phyloP scores from a whole-genome alignment of 2,888 invertebrate genomes.

The Trichogramma evanescens region DNA sequence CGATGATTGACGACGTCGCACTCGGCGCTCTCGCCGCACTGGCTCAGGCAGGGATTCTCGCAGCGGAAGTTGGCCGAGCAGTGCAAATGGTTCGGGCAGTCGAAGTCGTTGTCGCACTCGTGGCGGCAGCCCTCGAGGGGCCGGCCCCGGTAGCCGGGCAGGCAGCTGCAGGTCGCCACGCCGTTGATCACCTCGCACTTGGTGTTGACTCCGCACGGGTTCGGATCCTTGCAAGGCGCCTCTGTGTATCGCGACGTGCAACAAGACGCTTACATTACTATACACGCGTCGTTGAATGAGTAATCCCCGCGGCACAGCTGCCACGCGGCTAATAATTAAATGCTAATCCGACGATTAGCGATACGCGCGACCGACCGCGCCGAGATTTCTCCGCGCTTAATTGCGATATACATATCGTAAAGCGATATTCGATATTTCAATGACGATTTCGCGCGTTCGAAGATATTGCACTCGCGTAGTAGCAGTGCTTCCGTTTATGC shows the following conservation, averaged over 20 bases:
- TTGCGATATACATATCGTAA: not conserved
- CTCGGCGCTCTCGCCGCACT: constrained; percentile 72
- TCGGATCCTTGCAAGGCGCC: constrained; percentile 75
- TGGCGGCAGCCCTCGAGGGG: constrained; percentile 72
- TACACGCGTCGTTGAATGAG: too few species aligned
- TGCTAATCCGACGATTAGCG: too few species aligned
- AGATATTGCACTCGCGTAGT: too few species aligned
- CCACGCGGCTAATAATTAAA: too few species aligned
- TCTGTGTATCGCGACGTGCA: constrained; percentile 49
- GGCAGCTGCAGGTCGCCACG: constrained; percentile 72
- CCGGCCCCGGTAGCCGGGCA: constrained; percentile 69
- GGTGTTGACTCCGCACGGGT: constrained; percentile 75
- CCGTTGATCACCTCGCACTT: constrained; percentile 71
- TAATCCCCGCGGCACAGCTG: too few species aligned
- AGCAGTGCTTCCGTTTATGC: too few species aligned
- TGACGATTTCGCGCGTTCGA: too few species aligned
- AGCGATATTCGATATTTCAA: too few species aligned
- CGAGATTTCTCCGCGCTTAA: not conserved
- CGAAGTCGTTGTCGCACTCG: constrained; percentile 72
- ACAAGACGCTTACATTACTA: too few species aligned
- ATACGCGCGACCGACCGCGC: too few species aligned
- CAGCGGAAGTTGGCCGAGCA: constrained; percentile 69
- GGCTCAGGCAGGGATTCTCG: constrained; percentile 63
- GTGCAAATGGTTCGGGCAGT: constrained; percentile 64
- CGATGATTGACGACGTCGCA: constrained; percentile 71